Evolutionary conservation across 1,140 invertebrate genomes (phyloP), one percentile per base, ranked within the genome.

Genomic region (Apis laboriosa): DNA sequence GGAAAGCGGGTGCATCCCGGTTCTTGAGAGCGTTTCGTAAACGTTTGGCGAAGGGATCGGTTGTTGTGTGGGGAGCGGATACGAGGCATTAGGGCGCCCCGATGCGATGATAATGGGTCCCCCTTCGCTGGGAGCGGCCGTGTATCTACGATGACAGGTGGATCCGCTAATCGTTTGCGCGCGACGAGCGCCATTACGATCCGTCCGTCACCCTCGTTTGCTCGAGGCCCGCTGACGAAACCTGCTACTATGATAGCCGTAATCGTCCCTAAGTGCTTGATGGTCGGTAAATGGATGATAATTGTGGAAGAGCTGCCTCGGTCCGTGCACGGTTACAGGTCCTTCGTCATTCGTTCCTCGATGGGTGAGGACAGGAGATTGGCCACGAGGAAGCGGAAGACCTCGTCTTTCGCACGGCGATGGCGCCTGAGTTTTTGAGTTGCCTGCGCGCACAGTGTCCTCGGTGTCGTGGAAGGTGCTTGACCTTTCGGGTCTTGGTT

Each of bases 231-330:
- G 66, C 81, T 88, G 89, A 89, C 87, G 87, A 89, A 89, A 90
- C 84, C 76, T 67, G 76, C 91, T 67, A 76, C 91, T 92, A 92
- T 90, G 92, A 93, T 93, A 90, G 89, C 89, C 89, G 93, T 92
- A 93, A 93, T 94, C 92, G 90, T 55, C 90, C 75, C 86, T 92
- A 93, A 93, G 89, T 92, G 89, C 92, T 92, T 92, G 91, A 93
- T 93, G 90, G 86, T 87, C 90, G 90, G 91, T 93, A 94, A 94
- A 94, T 93, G 91, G 92, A 92, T 93, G 90, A 94, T 94, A 93
- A 94, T 94, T 94, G 91, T 89, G 86, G 68, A 74, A 58, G 86
- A 89, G 88, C 83, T 82, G 86, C 43, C 83, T 60, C 73, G 58
- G 24, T 24, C n/a, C 53, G 58, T 19, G 43, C 66, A 58, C 70